Conservation (phyloP, 37 sponge, comb jelly and placozoan species). For the Cliona cf. orientalis region DNA sequence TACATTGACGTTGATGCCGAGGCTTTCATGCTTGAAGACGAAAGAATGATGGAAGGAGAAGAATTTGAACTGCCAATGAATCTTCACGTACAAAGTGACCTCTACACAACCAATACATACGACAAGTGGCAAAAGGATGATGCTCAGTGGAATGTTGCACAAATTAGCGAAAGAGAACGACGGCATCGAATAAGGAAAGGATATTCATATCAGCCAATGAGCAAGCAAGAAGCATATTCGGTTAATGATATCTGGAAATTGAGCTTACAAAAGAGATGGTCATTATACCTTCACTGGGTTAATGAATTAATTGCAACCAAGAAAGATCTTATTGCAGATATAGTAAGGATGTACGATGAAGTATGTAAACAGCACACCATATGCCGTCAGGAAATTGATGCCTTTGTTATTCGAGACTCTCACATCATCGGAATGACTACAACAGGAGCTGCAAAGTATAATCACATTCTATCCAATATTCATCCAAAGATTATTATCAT, state of each 20-base stretch:
- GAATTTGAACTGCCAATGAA: conserved; percentile 17
- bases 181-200: conserved; percentile 42
- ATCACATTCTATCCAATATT: conserved; percentile 57
- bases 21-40: conserved; percentile 58
- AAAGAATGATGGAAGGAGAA: conserved; percentile 74
- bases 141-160: conserved; percentile 50
- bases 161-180: conserved; percentile 25
- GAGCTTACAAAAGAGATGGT: conserved; percentile 46
- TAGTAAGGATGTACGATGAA: conserved; percentile 32
- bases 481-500: conserved; percentile 88
- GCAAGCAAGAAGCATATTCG: conserved; percentile 13
- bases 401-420: conserved; percentile 40
- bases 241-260: conserved; percentile 42
- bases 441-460: conserved; percentile 91
- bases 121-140: no score
- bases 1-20: conserved; percentile 65
- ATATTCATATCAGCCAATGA: conserved; percentile 57
- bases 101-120: neutral
- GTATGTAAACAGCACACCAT: conserved; percentile 26
- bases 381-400: conserved; percentile 41
- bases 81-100: no score
- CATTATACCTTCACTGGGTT: conserved; percentile 71
- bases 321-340: conserved; percentile 2
- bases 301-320: conserved; percentile 13
- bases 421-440: conserved; percentile 94